Base-by-base conservation (phyloP, 2,888 invertebrate species). In the Dasysyrphus tricinctus region DNA sequence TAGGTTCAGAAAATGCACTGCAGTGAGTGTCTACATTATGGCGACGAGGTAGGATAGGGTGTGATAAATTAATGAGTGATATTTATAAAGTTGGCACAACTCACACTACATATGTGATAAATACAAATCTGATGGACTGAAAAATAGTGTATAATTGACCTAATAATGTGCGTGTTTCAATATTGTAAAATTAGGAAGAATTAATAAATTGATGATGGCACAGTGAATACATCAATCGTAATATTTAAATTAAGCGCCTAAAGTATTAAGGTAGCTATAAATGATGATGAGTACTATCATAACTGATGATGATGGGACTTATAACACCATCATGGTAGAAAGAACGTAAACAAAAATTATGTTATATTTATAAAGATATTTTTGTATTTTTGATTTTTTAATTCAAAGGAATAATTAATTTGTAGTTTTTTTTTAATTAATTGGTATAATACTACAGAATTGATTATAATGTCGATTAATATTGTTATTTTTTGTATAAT, bases 61-160 rank as follows among this genome's bases (percentile, higher is more conserved):
- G 32, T 5, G 1, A 32, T 63, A 32, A 47, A 63, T 63, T 63
- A 63, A 63, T 63, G 63, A 44, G 44, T 44, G 63, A 44, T 32
- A 63, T 63, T 63, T 32, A 63, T 63, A 63, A 63, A 63, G 44
- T 47, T 63, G 42, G 44, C 63, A n/a, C n/a, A 44, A 44, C 3
- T 6, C n/a, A 44, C 11, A 1, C n/a, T n/a, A 42, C 24, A 24
- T 24, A 24, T 24, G 24, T 63, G 29, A 44, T 63, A 47, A 44
- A 47, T 32, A 63, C 44, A 63, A 63, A 63, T 63, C n/a, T 32
- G 63, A 63, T 47, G 11, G 44, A 32, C 44, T 63, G 32, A 63
- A 63, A 32, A 63, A 63, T 32, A 32, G 14, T 63, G 44, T 63
- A 63, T 63, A 63, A 44, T 63, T 63, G 44, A 63, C 63, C 63